A percentile compares a stretch with the other conserved stretches of the same genome.
phyloP scores from a whole-genome alignment of 1,140 invertebrate species.

The Drosophila dunni region DNA sequence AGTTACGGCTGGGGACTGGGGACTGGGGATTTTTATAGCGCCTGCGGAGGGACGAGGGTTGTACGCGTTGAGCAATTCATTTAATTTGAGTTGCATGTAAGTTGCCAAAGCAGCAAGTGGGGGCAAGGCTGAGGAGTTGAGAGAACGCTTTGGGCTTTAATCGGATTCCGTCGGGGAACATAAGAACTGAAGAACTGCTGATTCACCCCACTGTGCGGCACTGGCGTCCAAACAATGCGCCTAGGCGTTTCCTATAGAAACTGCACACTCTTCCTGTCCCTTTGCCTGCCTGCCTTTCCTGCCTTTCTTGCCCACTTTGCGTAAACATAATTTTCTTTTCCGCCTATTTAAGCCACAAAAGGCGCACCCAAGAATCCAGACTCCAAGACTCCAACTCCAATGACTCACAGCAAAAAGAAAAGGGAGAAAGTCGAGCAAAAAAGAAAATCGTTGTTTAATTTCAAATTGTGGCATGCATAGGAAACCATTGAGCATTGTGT shows the following conservation, averaged over 20 bases:
- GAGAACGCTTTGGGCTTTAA: slow-evolving; percentile 43
- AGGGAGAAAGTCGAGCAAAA: slow-evolving; percentile 12
- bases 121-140: neutral
- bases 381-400: neutral
- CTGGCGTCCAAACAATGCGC: slow-evolving; percentile 34
- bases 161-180: slow-evolving; percentile 5
- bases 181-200: neutral
- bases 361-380: slow-evolving; percentile 25
- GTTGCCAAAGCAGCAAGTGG: slow-evolving; percentile 20
- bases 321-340: slow-evolving; percentile 83
- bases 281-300: neutral
- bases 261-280: slow-evolving; percentile 5
- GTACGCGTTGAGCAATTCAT: slow-evolving; percentile 72
- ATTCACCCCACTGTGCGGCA: slow-evolving; percentile 31
- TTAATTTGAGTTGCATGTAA: slow-evolving; percentile 77
- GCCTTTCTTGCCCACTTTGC: slow-evolving; percentile 52
- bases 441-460: slow-evolving; percentile 64
- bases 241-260: slow-evolving; percentile 43
- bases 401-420: neutral
- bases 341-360: slow-evolving; percentile 78
- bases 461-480: slow-evolving; percentile 59
- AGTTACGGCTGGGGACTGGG: neutral
- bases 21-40: neutral
- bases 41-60: slow-evolving; percentile 15
- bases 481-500: slow-evolving; percentile 51